These are phyloP conservation scores for Pterobdella sp. DNA, from an alignment of 2,888 invertebrate species.

Conservation along the genomic window DNA sequence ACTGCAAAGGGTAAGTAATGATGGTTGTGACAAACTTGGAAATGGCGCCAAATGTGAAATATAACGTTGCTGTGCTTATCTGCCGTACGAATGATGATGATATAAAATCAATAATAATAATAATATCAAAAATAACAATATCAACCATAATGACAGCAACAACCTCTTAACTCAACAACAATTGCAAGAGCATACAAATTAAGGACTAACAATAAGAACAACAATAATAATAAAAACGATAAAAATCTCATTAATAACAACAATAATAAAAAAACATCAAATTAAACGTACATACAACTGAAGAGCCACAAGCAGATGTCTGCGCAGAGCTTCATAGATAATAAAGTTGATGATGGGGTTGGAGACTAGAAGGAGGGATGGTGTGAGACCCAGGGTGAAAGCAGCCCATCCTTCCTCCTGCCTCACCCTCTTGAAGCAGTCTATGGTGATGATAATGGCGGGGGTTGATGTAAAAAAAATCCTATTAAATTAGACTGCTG, in stretches of 20 bases:
- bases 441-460: constrained; percentile 15
- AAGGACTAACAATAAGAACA: neutral
- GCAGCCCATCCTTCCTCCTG: constrained; percentile 64
- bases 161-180: no score
- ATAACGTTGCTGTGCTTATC: constrained; percentile 51
- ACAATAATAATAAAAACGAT: neutral
- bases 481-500: no score
- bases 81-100: constrained; percentile 4
- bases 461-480: no score
- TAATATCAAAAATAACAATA: no score
- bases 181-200: no score
- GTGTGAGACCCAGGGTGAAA: constrained; percentile 74
- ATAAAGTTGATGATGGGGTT: constrained; percentile 89
- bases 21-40: constrained; percentile 78
- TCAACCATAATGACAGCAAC: no score
- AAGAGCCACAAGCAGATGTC: constrained; percentile 55
- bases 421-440: constrained; percentile 29
- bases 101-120: no score
- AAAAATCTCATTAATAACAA: neutral
- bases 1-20: constrained; percentile 79
- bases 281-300: constrained; percentile 12
- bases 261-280: neutral
- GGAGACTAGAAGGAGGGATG: constrained; percentile 74
- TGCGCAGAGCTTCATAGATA: constrained; percentile 77
- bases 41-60: constrained; percentile 69